These are phyloP conservation scores for Podotricha telesiphe DNA, from an alignment of 2,888 invertebrate species.

Conservation along the genomic window DNA sequence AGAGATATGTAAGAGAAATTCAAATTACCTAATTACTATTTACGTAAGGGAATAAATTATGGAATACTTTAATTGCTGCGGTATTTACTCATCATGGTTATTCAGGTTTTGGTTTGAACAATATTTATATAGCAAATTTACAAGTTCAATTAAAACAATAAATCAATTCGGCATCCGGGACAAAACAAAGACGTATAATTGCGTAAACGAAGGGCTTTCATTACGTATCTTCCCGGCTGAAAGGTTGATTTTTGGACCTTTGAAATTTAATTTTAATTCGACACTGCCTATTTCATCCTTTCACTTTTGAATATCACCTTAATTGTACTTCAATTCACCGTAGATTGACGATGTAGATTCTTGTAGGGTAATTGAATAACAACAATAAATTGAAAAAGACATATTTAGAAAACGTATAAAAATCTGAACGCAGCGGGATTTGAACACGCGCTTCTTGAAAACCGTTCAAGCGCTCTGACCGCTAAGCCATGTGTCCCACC, in stretches of 20 bases:
- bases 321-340: slow-evolving; percentile 3
- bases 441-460: too few species aligned
- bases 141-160: slow-evolving; percentile 27
- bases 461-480: too few species aligned
- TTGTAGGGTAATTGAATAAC: neutral
- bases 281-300: slow-evolving; percentile 30
- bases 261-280: slow-evolving; percentile 34
- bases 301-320: slow-evolving; percentile 23
- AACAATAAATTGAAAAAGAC: too few species aligned
- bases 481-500: too few species aligned
- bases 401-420: too few species aligned
- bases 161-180: slow-evolving; percentile 26
- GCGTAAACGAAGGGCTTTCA: slow-evolving; percentile 35
- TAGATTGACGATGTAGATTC: slow-evolving; percentile 1
- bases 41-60: neutral
- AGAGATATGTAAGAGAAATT: neutral
- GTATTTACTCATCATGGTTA: neutral
- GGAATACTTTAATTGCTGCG: neutral
- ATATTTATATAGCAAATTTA: slow-evolving; percentile 12
- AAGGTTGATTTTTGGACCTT: slow-evolving; percentile 34
- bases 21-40: neutral
- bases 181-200: slow-evolving; percentile 31
- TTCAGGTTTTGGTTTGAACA: neutral
- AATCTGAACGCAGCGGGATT: too few species aligned
- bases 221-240: slow-evolving; percentile 23